Conservation (phyloP, 2,888 invertebrate genomes). For the Napeogenes sylphis region DNA sequence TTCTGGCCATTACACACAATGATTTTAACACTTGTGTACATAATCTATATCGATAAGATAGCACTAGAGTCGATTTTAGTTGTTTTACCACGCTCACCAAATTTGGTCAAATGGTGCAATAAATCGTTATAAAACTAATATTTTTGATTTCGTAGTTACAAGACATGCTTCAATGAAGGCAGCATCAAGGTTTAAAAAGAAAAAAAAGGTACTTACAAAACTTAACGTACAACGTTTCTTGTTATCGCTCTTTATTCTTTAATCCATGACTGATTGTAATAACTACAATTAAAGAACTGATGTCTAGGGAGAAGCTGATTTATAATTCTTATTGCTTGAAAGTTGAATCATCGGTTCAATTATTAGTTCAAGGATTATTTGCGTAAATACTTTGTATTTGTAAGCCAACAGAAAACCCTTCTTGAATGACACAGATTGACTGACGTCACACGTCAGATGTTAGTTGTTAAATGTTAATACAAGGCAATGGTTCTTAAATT, state of each 20-base stretch:
- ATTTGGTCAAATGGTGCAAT: constrained; percentile 22
- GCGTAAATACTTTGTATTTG: constrained; percentile 29
- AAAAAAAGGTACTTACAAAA: constrained; percentile 41
- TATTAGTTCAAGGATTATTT: constrained; percentile 32
- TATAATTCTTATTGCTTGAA: constrained; percentile 27
- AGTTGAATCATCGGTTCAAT: constrained; percentile 30
- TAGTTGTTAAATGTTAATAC: neutral
- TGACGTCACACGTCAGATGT: constrained; percentile 24
- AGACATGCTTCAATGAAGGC: constrained; percentile 42
- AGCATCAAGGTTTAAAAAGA: constrained; percentile 19
- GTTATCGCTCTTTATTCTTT: constrained; percentile 16
- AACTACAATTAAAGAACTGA: constrained; percentile 14
- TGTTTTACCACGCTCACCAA: constrained; percentile 30
- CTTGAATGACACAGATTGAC: constrained; percentile 23
- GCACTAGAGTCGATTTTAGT: constrained; percentile 38
- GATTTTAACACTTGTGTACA: constrained; percentile 70
- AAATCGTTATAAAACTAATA: constrained; percentile 13
- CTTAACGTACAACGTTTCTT: constrained; percentile 27
- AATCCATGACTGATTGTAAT: constrained; percentile 18
- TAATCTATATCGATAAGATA: constrained; percentile 73
- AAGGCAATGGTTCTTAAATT: constrained; percentile 7
- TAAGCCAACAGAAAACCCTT: constrained; percentile 28
- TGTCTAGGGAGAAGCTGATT: constrained; percentile 13
- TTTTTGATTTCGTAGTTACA: constrained; percentile 27
- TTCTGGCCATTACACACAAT: constrained; percentile 64